Evolutionary conservation across 35 echinoderm and acorn worm species (phyloP).

Genomic region (Strongylocentrotus purpuratus): DNA sequence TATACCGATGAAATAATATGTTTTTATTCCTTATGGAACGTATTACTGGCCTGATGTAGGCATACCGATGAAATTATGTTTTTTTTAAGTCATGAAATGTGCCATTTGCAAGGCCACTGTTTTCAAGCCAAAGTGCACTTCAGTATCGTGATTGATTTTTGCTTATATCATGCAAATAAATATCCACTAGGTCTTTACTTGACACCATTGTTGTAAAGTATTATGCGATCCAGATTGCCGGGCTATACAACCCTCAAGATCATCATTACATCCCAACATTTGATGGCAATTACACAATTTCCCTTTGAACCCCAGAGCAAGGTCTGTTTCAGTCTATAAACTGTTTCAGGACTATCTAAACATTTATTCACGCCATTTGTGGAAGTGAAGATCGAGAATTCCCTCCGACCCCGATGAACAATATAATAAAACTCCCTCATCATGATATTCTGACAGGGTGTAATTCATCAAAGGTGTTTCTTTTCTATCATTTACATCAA

Average conservation of each 20-base stretch:
- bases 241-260: not conserved
- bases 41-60: no score
- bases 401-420: not conserved
- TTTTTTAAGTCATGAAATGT: no score
- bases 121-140: not conserved
- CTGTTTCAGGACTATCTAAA: not conserved
- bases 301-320: conserved; percentile 10
- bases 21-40: no score
- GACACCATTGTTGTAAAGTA: not conserved
- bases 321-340: not conserved
- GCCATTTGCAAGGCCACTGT: no score
- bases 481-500: not conserved
- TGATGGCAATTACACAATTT: conserved; percentile 34
- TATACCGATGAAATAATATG: no score
- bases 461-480: not conserved
- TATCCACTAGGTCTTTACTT: not conserved
- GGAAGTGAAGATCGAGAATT: not conserved
- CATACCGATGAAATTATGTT: no score
- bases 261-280: not conserved
- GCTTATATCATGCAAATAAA: conserved; percentile 23
- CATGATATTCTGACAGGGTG: not conserved
- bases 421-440: not conserved
- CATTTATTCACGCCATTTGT: conserved; percentile 29
- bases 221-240: conserved; percentile 18
- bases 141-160: not conserved